A percentile compares a stretch with the other conserved stretches of the same genome.
Conservation (phyloP, 1,140 invertebrate species). For the Pollicipes pollicipes region DNA sequence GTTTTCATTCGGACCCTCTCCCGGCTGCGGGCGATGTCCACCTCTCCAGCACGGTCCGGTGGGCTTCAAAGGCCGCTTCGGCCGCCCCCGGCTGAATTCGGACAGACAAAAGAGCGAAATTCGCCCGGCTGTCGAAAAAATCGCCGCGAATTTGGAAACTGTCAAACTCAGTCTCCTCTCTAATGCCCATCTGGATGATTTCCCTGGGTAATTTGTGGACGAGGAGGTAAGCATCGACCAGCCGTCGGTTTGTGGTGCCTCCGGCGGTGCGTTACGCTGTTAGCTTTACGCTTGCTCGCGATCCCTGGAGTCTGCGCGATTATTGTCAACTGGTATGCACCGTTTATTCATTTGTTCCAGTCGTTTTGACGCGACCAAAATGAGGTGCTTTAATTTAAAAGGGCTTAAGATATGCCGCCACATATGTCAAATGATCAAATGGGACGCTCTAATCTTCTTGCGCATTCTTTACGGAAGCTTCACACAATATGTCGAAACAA, state of each 20-base stretch:
- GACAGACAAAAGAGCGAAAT: neutral
- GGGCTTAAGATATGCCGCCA: neutral
- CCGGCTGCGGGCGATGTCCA: neutral
- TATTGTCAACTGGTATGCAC: too few species aligned
- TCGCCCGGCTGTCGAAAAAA: neutral
- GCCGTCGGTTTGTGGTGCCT: too few species aligned
- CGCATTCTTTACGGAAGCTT: neutral
- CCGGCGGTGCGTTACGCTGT: too few species aligned
- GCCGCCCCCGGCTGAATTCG: neutral
- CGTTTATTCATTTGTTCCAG: neutral
- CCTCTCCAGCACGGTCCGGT: neutral
- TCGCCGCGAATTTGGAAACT: neutral
- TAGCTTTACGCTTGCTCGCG: too few species aligned
- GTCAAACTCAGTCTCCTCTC: neutral
- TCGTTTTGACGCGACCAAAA: neutral
- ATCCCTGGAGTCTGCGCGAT: too few species aligned
- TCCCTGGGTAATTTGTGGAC: neutral
- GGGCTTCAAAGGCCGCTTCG: neutral
- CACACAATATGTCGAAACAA: neutral
- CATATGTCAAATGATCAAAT: neutral
- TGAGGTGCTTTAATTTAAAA: neutral
- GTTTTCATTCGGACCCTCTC: neutral
- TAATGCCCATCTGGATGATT: neutral
- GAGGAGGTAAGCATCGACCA: too few species aligned
- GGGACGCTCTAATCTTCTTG: neutral